Conservation (phyloP, 2,797 vertebrate genomes). For the Typhlichthys eigenmanni region DNA sequence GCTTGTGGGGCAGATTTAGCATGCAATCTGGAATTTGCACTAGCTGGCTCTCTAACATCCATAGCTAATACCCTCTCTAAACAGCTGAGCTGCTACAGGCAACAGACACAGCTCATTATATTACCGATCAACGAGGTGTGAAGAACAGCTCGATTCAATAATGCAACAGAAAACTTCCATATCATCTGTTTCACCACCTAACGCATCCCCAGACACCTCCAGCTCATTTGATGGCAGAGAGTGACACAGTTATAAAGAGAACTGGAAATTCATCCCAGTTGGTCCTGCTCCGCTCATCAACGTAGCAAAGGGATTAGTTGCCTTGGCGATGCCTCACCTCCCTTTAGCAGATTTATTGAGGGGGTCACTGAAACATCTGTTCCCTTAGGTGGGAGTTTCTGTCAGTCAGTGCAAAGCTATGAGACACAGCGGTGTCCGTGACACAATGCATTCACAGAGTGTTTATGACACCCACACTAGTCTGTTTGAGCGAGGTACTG, state of each 20-base stretch:
- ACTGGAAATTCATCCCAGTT: constrained; percentile 35
- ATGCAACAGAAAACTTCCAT: constrained; percentile 29
- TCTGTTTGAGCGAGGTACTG: not conserved
- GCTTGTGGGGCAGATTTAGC: constrained; percentile 13
- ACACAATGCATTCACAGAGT: constrained; percentile 11
- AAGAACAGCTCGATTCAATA: constrained; percentile 37
- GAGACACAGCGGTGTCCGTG: constrained; percentile 3
- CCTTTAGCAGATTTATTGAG: constrained; percentile 8
- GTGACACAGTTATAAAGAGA: constrained; percentile 21
- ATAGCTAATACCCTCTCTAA: constrained; percentile 26
- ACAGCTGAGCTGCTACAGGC: constrained; percentile 47
- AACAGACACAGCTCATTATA: constrained; percentile 39
- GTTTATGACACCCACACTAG: constrained; percentile 22
- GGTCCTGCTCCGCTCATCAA: constrained; percentile 22
- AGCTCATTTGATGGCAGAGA: constrained; percentile 13
- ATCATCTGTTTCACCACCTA: constrained; percentile 20
- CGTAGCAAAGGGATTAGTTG: constrained; percentile 31
- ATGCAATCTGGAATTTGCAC: constrained; percentile 12
- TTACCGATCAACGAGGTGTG: constrained; percentile 45
- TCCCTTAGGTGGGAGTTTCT: constrained; percentile 9
- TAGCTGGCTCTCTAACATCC: constrained; percentile 26
- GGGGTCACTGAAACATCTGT: constrained; percentile 28
- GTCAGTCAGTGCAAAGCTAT: constrained; percentile 30
- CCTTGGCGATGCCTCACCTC: constrained; percentile 18
- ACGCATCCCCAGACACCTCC: constrained; percentile 4